A percentile compares a stretch with the other conserved stretches of the same genome.
Evolutionary conservation across 2,888 invertebrate species (phyloP).

Genomic region (Noctua janthina): DNA sequence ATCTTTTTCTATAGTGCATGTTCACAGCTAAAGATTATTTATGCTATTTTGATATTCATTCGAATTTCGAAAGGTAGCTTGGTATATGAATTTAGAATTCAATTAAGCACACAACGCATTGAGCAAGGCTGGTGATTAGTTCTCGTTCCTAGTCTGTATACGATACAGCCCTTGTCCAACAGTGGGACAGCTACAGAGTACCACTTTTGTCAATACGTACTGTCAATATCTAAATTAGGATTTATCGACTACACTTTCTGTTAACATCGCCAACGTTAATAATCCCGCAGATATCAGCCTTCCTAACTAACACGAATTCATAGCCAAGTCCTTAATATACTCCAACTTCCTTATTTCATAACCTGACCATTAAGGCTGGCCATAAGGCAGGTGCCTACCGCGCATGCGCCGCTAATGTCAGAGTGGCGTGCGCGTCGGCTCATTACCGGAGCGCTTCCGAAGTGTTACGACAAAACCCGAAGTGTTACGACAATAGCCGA

Average conservation of each 20-base stretch:
- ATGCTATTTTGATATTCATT: background rate
- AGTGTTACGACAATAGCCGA: constrained; percentile 64
- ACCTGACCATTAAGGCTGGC: constrained; percentile 66
- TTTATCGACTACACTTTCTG: background rate
- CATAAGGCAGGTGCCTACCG: constrained; percentile 71
- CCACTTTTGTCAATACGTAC: background rate
- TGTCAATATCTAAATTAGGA: background rate
- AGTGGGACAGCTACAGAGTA: background rate
- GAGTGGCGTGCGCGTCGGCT: constrained; percentile 82
- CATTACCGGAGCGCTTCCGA: constrained; percentile 74
- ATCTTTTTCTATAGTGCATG: too few species aligned
- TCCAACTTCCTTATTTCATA: constrained; percentile 63
- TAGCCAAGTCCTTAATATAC: constrained; percentile 18
- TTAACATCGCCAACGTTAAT: background rate
- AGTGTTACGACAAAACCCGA: constrained; percentile 67
- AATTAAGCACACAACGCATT: background rate
- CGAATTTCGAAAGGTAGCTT: background rate
- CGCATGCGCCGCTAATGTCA: constrained; percentile 74
- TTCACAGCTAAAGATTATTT: background rate
- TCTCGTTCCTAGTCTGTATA: background rate
- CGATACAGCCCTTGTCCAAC: too few species aligned
- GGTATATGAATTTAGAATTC: too few species aligned
- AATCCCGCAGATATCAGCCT: background rate
- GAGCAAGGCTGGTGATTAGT: background rate
- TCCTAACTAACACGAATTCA: constrained; percentile 13